These are phyloP conservation scores for Therioaphis trifolii DNA, from an alignment of 2,888 invertebrate species.

Conservation along the genomic window DNA sequence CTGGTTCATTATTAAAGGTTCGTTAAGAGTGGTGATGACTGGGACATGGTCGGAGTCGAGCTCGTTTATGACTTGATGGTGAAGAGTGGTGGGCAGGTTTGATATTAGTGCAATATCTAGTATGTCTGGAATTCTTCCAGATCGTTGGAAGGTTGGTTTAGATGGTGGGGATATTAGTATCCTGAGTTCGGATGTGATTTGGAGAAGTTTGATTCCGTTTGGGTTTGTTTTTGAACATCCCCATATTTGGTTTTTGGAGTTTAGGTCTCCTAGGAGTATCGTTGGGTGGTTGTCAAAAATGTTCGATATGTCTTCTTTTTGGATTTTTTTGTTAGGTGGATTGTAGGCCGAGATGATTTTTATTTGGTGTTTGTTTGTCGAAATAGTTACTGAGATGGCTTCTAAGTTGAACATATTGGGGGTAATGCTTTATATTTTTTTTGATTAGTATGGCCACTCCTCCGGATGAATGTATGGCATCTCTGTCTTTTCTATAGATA, in stretches of 20 bases:
- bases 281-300: constrained; percentile 7
- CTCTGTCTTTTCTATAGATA: constrained; percentile 25
- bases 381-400: constrained; percentile 20
- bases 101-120: no score
- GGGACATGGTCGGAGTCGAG: not conserved
- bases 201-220: constrained; percentile 16
- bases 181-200: no score
- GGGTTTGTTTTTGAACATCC: not conserved
- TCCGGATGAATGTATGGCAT: constrained; percentile 23
- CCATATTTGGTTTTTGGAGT: no score
- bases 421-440: constrained; percentile 25
- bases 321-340: constrained; percentile 28
- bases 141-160: no score
- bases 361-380: constrained; percentile 24
- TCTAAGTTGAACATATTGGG: constrained; percentile 3
- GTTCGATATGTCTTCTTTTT: not conserved
- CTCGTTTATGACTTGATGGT: not conserved
- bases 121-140: not conserved
- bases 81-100: not conserved
- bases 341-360: constrained; percentile 31
- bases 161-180: constrained; percentile 23
- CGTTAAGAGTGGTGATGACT: not conserved
- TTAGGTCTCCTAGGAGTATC: constrained; percentile 12
- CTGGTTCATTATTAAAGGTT: not conserved
- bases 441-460: constrained; percentile 29